phyloP scores from a whole-genome alignment of 2,113 vertebrate species.

The Gnathonemus echidnorhynchus region DNA sequence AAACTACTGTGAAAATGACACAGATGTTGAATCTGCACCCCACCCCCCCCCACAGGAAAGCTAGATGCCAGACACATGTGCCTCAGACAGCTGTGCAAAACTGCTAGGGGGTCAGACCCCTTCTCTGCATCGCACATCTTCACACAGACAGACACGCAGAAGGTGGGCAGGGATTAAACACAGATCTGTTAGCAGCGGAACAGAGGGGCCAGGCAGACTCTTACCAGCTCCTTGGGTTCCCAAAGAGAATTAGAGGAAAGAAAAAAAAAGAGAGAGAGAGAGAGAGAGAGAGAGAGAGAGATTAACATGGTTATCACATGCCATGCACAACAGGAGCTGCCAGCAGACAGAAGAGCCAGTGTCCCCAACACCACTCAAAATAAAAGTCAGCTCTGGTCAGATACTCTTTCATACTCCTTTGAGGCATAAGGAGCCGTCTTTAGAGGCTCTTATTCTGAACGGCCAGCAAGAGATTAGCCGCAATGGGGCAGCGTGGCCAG shows the following conservation, averaged over 20 bases:
- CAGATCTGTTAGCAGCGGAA: conserved; percentile 33
- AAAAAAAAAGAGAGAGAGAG: conserved; percentile 40
- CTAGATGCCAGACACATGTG: not conserved
- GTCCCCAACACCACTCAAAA: conserved; percentile 30
- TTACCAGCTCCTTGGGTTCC: conserved; percentile 94
- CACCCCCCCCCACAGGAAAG: not conserved
- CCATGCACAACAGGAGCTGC: conserved; percentile 65
- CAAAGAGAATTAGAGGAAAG: conserved; percentile 63
- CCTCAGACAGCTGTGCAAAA: conserved; percentile 4
- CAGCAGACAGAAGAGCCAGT: conserved; percentile 56
- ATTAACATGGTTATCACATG: conserved; percentile 85
- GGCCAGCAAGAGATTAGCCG: not conserved
- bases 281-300: conserved; percentile 45
- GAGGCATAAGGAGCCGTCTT: not conserved
- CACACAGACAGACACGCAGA: conserved; percentile 26
- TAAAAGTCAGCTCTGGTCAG: not conserved
- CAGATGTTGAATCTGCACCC: not conserved
- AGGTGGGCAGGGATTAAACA: conserved; percentile 31
- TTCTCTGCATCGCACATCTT: conserved; percentile 7
- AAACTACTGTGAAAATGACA: not conserved
- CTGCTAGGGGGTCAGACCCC: not conserved
- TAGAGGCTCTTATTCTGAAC: not conserved
- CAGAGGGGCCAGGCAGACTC: conserved; percentile 55
- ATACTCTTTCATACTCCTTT: not conserved
- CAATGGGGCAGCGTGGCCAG: not conserved